Conservation (phyloP, 2,113 vertebrate species). For the Phrynosoma blainvillii region DNA sequence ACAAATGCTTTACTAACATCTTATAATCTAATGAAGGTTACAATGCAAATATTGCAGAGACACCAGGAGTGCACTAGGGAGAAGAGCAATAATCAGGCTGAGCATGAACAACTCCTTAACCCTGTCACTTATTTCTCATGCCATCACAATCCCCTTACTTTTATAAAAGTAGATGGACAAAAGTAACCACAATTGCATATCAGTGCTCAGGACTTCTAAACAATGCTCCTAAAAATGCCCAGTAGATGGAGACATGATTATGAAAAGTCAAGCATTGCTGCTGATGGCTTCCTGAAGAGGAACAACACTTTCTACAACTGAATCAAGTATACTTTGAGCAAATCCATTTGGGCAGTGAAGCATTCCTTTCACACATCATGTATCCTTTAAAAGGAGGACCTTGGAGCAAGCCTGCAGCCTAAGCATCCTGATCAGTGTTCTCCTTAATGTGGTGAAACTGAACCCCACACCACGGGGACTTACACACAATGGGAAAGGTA, state of each 20-base stretch:
- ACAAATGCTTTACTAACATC: too few species aligned
- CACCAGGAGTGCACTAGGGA: neutral
- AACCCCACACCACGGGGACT: neutral
- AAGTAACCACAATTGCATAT: too few species aligned
- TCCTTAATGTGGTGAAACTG: neutral
- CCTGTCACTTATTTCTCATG: too few species aligned
- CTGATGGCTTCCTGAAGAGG: neutral
- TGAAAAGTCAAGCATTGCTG: neutral
- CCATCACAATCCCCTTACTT: neutral
- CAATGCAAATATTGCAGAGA: neutral
- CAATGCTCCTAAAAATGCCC: neutral
- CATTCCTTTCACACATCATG: slow-evolving; percentile 1
- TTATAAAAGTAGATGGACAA: neutral
- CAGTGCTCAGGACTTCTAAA: too few species aligned
- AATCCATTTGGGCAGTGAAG: slow-evolving; percentile 11
- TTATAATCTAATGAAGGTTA: too few species aligned
- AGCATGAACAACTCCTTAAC: neutral
- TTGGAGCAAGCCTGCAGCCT: neutral
- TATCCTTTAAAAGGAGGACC: neutral
- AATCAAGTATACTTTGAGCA: neutral
- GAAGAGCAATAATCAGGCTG: neutral
- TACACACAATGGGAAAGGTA: neutral
- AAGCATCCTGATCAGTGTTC: neutral
- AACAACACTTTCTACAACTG: neutral
- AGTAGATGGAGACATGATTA: neutral